These are phyloP conservation scores for Strigops habroptila DNA, from an alignment of 2,113 vertebrate genomes.

Conservation along the genomic window DNA sequence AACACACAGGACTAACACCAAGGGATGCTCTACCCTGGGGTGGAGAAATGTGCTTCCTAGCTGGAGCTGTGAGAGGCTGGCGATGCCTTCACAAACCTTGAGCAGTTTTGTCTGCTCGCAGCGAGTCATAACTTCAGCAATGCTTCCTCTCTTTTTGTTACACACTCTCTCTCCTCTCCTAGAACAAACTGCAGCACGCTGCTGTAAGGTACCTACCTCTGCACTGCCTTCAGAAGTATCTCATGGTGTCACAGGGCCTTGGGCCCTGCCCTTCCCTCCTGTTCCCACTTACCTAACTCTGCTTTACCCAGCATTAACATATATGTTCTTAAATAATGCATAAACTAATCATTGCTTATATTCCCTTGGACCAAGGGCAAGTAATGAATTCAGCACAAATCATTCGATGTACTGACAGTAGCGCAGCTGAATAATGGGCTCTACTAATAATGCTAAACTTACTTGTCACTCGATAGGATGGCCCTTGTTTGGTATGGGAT, in stretches of 20 bases:
- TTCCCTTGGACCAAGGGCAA: constrained; percentile 13
- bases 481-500: background rate
- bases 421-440: constrained; percentile 29
- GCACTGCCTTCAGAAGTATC: background rate
- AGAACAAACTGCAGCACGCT: background rate
- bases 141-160: background rate
- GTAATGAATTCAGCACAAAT: constrained; percentile 56
- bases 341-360: constrained; percentile 49
- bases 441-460: constrained; percentile 8
- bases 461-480: background rate
- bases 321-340: constrained; percentile 59
- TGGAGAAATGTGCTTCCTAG: background rate
- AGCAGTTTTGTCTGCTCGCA: background rate
- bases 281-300: background rate
- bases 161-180: background rate
- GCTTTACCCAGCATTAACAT: constrained; percentile 41
- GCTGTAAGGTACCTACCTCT: background rate
- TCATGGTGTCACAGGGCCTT: accelerated
- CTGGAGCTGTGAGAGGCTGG: background rate
- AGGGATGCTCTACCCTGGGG: background rate
- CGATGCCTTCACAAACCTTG: background rate
- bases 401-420: constrained; percentile 19
- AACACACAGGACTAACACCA: background rate
- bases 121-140: background rate
- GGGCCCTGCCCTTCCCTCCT: background rate